These are phyloP conservation scores for Ferdinandea cuprea DNA, from an alignment of 2,888 invertebrate species.

Conservation along the genomic window DNA sequence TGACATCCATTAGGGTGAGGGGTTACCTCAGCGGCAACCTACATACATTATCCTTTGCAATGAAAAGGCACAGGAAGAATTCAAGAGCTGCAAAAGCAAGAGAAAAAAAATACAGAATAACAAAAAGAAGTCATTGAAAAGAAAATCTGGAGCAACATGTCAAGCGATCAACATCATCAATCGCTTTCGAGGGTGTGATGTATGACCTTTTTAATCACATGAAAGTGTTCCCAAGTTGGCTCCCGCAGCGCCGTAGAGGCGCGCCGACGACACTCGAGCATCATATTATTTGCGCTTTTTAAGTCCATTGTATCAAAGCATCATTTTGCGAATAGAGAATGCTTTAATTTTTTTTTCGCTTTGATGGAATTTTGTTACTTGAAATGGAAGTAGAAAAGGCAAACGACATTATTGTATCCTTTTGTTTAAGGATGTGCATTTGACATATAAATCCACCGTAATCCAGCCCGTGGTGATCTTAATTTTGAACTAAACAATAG, in stretches of 20 bases:
- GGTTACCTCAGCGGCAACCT: slow-evolving; percentile 22
- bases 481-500: slow-evolving; percentile 31
- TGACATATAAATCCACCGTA: background rate
- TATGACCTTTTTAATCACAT: slow-evolving; percentile 46
- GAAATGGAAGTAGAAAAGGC: background rate
- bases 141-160: slow-evolving; percentile 57
- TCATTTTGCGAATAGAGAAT: background rate
- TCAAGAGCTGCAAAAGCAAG: background rate
- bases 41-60: slow-evolving; percentile 35
- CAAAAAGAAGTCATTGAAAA: background rate
- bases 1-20: slow-evolving; percentile 53
- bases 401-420: background rate
- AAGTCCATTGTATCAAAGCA: slow-evolving; percentile 26
- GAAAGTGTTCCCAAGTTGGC: slow-evolving; percentile 20
- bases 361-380: background rate
- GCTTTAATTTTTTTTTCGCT: background rate
- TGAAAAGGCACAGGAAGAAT: slow-evolving; percentile 9
- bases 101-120: too few relatives aligned
- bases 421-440: slow-evolving; percentile 7
- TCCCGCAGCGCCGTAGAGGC: background rate
- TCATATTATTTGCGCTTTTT: slow-evolving; percentile 41
- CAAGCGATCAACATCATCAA: slow-evolving; percentile 64
- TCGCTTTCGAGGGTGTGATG: slow-evolving; percentile 42
- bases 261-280: background rate
- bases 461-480: background rate